Base-by-base conservation (phyloP, 2,888 invertebrate genomes). In the Xanthorhoe spadicearia region DNA sequence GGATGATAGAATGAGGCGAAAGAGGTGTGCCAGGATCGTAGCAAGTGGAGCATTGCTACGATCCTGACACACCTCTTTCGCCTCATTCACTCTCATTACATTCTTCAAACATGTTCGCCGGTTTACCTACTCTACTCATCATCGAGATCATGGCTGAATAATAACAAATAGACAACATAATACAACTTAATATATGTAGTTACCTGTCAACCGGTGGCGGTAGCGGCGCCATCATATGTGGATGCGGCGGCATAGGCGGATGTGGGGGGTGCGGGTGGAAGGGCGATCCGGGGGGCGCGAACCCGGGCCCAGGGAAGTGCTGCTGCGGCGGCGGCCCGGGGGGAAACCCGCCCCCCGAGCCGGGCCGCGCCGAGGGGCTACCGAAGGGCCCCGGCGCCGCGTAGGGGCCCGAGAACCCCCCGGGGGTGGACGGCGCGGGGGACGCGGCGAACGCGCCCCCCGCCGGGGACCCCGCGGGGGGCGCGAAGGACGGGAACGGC, bases 221-320 rank as follows among this genome's bases (percentile, higher is more conserved):
- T 83, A 94, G 80, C 75, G 94, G 89, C 80, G 93, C 87, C 92
- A 92, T 92, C 92, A 92, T 92, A 76, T 92, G 92, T 54, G 92
- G 89, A 74, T 93, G 92, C 63, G 97, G 97, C 72, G 97, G 97
- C 81, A 97, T 97, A 79, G 97, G 97, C 88, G 97, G 97, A 87
- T 97, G 97, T 69, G 97, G 97, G 68, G 97, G 96, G 81, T 96
- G 96, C 69, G 97, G 96, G 74, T 97, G 97, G 68, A 97, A 96
- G 70, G 96, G 96, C 56, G 96, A 96, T 8, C 96, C 95, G 58
- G 95, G 96, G 79, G 96, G 96, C 78, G 96, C 95, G 76, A 95
- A 95, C 74, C 96, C 95, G 70, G 96, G 96, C 64, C 96, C 96
- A 53, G 86, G 96, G 94, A 87, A 96, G 95, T 81, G 95, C 94